Evolutionary conservation across 2,113 vertebrate genomes (phyloP).

Genomic region (Ifrita kowaldi): DNA sequence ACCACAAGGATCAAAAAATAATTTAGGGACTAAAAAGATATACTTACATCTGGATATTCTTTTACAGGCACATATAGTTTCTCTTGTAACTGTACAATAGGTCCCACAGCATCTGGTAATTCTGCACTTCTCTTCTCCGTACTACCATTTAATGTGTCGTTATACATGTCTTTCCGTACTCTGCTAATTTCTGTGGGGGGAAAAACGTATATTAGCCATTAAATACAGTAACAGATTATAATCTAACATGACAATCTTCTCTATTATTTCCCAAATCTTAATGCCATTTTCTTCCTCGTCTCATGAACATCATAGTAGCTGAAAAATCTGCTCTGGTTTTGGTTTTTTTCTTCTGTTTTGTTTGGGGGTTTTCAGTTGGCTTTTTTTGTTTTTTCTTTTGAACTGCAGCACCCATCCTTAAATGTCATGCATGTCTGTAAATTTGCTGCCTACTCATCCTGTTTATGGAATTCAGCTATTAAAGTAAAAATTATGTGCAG

Average conservation of each 20-base stretch:
- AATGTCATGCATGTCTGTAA: not conserved
- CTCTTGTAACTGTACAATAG: slow-evolving; percentile 97
- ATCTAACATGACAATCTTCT: slow-evolving; percentile 2
- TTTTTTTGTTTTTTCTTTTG: not conserved
- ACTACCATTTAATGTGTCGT: slow-evolving; percentile 96
- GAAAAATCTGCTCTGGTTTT: not conserved
- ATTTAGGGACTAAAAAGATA: slow-evolving; percentile 42
- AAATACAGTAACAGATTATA: slow-evolving; percentile 43
- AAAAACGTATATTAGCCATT: slow-evolving; percentile 68
- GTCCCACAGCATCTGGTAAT: slow-evolving; percentile 92
- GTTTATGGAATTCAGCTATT: not conserved
- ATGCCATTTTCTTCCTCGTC: not conserved
- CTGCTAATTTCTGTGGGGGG: slow-evolving; percentile 90
- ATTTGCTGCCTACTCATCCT: not conserved
- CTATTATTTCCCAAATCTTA: not conserved
- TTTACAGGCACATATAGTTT: slow-evolving; percentile 99
- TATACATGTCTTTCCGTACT: slow-evolving; percentile 99
- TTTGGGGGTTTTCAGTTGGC: not conserved
- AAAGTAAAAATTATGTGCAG: not conserved
- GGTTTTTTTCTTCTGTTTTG: not conserved
- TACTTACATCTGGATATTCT: slow-evolving; percentile 98
- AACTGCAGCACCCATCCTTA: not conserved
- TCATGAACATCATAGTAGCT: not conserved
- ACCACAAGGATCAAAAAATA: slow-evolving; percentile 21
- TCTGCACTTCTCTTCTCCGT: slow-evolving; percentile 93